phyloP scores from a whole-genome alignment of 2,113 vertebrate genomes.

The Heptranchias perlo region DNA sequence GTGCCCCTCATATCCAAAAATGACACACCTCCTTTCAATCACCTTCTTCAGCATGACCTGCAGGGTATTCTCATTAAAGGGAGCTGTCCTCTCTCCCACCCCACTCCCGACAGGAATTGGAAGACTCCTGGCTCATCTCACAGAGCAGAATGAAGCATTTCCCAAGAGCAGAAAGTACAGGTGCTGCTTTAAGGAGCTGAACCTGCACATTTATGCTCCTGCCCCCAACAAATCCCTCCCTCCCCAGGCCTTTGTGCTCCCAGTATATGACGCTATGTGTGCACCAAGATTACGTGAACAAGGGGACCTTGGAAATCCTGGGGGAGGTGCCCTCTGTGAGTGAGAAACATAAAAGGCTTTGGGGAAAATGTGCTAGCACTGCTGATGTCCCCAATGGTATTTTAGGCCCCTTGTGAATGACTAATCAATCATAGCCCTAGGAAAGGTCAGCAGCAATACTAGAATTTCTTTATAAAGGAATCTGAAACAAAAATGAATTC shows the following conservation, averaged over 20 bases:
- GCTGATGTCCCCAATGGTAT: neutral
- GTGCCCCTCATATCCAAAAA: neutral
- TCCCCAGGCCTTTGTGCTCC: neutral
- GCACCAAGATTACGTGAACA: neutral
- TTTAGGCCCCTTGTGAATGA: neutral
- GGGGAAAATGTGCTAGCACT: neutral
- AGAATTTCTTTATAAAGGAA: neutral
- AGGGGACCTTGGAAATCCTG: neutral
- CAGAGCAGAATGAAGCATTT: neutral
- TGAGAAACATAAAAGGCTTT: neutral
- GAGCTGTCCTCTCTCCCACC: too few relatives aligned
- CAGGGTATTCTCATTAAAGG: neutral
- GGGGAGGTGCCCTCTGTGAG: neutral
- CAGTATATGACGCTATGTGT: neutral
- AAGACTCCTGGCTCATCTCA: neutral
- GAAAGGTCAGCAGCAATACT: neutral
- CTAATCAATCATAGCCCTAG: neutral
- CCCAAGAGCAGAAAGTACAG: neutral
- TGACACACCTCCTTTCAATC: neutral
- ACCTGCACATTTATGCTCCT: neutral
- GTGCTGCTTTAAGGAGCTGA: neutral
- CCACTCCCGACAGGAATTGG: neutral
- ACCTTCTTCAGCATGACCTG: neutral
- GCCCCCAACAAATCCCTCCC: neutral
- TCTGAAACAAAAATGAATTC: neutral